These are phyloP conservation scores for Phoeniculus purpureus DNA, from an alignment of 2,797 vertebrate genomes.

Conservation along the genomic window DNA sequence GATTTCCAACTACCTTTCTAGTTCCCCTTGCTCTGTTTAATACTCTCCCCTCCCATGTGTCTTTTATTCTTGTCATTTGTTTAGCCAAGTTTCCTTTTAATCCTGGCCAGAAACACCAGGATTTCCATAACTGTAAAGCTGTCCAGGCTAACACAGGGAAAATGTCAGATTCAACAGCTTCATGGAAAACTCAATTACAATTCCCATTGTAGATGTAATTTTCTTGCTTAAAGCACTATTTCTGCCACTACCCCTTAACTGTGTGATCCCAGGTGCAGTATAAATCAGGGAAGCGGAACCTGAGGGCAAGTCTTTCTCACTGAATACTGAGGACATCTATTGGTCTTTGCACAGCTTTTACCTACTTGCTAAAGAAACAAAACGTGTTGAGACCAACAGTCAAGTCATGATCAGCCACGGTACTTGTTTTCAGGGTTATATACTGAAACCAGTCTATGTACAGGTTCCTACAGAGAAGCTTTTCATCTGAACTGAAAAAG, in stretches of 20 bases:
- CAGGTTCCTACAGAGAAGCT: not conserved
- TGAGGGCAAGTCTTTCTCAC: constrained; percentile 24
- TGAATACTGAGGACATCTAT: not conserved
- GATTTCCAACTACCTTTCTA: not conserved
- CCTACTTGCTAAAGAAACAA: not conserved
- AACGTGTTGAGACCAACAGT: not conserved
- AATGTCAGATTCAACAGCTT: not conserved
- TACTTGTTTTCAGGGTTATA: not conserved
- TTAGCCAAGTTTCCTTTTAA: not conserved
- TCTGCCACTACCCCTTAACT: not conserved
- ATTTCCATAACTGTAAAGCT: not conserved
- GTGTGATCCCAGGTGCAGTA: not conserved
- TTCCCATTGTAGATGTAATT: not conserved
- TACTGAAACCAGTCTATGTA: not conserved
- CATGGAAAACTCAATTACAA: not conserved
- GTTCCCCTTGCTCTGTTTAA: not conserved
- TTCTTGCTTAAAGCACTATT: not conserved
- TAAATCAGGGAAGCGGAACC: constrained; percentile 15
- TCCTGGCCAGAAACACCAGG: not conserved
- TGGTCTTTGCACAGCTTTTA: constrained; percentile 9
- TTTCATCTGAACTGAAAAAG: not conserved
- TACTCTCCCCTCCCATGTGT: not conserved
- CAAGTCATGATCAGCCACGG: not conserved
- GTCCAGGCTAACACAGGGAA: not conserved
- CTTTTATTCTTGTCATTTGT: not conserved